Conservation (phyloP, 1,140 invertebrate genomes). For the Trichogramma pretiosum region DNA sequence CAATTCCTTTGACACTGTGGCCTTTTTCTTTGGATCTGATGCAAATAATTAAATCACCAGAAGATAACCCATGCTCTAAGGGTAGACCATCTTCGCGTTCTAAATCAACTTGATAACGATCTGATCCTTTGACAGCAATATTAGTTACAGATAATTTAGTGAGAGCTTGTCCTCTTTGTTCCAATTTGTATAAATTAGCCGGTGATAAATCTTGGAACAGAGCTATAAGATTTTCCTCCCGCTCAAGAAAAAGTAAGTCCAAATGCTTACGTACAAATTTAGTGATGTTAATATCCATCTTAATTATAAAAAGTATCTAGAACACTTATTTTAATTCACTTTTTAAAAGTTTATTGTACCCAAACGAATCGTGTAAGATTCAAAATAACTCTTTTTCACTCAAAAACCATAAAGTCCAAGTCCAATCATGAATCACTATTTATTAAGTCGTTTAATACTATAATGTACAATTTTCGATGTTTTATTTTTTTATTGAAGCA, state of each 20-base stretch:
- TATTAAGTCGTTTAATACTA: too few species aligned
- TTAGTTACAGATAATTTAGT: conserved; percentile 25
- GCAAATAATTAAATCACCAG: conserved; percentile 26
- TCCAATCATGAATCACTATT: too few species aligned
- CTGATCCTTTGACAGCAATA: conserved; percentile 20
- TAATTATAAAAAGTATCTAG: background rate
- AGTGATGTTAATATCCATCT: conserved; percentile 26
- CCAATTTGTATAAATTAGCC: conserved; percentile 21
- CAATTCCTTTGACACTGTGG: conserved; percentile 20
- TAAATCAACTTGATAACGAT: conserved; percentile 25
- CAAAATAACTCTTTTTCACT: too few species aligned
- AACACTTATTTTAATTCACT: background rate
- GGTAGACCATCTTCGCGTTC: conserved; percentile 18
- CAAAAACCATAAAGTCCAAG: too few species aligned
- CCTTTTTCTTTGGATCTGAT: conserved; percentile 22
- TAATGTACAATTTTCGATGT: too few species aligned
- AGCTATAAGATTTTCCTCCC: conserved; percentile 24
- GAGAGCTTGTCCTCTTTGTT: conserved; percentile 24
- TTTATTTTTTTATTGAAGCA: too few species aligned
- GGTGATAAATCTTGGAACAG: conserved; percentile 24
- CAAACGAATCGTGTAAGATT: too few species aligned
- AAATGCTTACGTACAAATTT: conserved; percentile 22
- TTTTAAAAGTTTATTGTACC: background rate
- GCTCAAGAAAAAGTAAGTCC: conserved; percentile 22
- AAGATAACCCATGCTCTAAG: conserved; percentile 20